phyloP scores from a whole-genome alignment of 1,140 invertebrate species.

The Gonioctena quinquepunctata region DNA sequence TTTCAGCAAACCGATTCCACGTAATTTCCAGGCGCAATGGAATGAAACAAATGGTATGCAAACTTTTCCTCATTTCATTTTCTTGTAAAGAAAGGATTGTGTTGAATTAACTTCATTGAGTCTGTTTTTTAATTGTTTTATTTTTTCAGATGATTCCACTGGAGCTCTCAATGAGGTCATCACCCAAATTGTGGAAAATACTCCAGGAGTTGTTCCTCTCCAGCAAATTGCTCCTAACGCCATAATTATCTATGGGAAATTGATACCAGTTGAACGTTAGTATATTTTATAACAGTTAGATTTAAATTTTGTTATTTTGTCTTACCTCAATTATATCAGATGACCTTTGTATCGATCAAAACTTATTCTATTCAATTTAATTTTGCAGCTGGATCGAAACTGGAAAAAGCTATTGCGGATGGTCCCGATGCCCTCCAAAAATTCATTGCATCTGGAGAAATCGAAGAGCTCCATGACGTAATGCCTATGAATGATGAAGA shows the following conservation, averaged over 20 bases:
- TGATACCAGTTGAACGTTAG: conserved; percentile 73
- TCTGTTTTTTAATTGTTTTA: conserved; percentile 7
- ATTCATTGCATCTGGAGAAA: conserved; percentile 74
- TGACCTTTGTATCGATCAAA: too few species aligned
- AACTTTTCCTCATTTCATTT: too few species aligned
- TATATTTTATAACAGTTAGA: too few species aligned
- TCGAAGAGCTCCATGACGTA: conserved; percentile 77
- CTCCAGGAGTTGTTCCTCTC: conserved; percentile 69
- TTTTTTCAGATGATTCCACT: conserved; percentile 61
- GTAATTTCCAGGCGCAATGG: conserved; percentile 96
- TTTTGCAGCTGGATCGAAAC: conserved; percentile 68
- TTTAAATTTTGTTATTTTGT: too few species aligned
- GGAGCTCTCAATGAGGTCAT: conserved; percentile 65
- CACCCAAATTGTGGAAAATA: conserved; percentile 72
- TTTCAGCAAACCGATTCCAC: conserved; percentile 93
- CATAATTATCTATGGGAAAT: conserved; percentile 79
- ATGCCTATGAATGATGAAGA: conserved; percentile 65
- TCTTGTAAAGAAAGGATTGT: too few species aligned
- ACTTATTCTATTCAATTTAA: too few species aligned
- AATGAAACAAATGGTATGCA: conserved; percentile 72
- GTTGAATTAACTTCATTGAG: conserved; percentile 13
- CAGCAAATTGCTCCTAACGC: conserved; percentile 74
- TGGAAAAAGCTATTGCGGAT: conserved; percentile 73
- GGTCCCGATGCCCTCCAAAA: conserved; percentile 76
- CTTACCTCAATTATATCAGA: too few species aligned